Evolutionary conservation across 2,113 vertebrate genomes (phyloP), one percentile per base, ranked within the genome.

Genomic region (Ciconia boyciana): DNA sequence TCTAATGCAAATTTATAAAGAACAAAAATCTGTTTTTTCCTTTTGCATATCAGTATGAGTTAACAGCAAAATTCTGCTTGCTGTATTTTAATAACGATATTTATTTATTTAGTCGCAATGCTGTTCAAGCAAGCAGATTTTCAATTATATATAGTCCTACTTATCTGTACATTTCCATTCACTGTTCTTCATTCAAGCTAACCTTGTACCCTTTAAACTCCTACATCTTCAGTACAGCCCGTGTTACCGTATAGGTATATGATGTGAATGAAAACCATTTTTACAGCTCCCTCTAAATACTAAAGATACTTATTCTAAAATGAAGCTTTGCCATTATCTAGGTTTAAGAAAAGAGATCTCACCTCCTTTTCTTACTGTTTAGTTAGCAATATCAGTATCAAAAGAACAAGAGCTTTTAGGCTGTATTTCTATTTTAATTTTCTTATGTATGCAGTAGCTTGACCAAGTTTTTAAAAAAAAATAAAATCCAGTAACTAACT

Each of bases 1-100:
- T 10, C 44, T 34, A 14, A 21, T 1, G 4, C 0, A 20, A 10
- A 49, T 79, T 54, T 16, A 39, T 17, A 58, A 51, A 71, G 60
- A 49, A 11, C 10, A 43, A 13, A 75, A 43, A 11, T 31, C 4
- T 0, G 5, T 5, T 64, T 65, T 90, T 62, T 31, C 16, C 16
- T 55, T 17, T 77, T 17, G 34, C 1, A 0, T 10, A 1, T 1
- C 0, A 7, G 6, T 78, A 0, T 18, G 9, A 46, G 54, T 15
- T 20, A 43, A 60, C 17, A 65, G 71, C 39, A 55, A 39, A 41
- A 28, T 69, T 52, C 39, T 71, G 44, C 32, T 74, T 11, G 76
- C 32, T 69, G 41, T 32, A 52, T 41, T 90, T 89, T 52, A 34
- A 18, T 31, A 55, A 26, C 6, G 4, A 2, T 41, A 26, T 41